Percentiles rank a stretch among this genome's conserved stretches.
phyloP scores from a whole-genome alignment of 2,113 vertebrate genomes.

The Triplophysa tibetana region DNA sequence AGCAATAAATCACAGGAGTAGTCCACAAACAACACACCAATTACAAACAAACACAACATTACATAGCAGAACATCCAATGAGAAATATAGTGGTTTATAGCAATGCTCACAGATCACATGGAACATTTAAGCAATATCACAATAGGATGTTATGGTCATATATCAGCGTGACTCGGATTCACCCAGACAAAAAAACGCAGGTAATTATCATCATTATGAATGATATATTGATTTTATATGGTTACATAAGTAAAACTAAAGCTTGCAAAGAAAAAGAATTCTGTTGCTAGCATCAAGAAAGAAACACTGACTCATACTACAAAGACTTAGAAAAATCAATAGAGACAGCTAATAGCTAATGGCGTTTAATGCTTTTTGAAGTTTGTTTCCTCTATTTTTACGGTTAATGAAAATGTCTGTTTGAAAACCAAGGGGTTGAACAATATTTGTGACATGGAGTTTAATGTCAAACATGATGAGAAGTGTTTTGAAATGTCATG shows the following conservation, averaged over 20 bases:
- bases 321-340: slow-evolving; percentile 39
- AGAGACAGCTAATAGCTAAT: slow-evolving; percentile 16
- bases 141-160: too few species aligned
- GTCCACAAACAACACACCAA: background rate
- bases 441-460: slow-evolving; percentile 10
- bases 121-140: background rate
- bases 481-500: slow-evolving; percentile 19
- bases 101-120: background rate
- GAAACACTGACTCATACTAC: background rate
- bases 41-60: background rate
- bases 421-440: slow-evolving; percentile 12
- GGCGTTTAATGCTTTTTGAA: background rate
- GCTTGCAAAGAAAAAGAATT: background rate
- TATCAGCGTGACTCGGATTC: too few species aligned
- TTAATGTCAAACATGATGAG: slow-evolving; percentile 25
- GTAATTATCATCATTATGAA: too few species aligned
- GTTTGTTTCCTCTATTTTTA: slow-evolving; percentile 21
- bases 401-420: slow-evolving; percentile 6
- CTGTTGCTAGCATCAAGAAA: background rate
- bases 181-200: too few species aligned
- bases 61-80: too few species aligned
- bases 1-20: slow-evolving; percentile 11
- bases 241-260: background rate
- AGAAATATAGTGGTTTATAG: too few species aligned
- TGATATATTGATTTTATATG: background rate